phyloP scores from a whole-genome alignment of 2,888 invertebrate species.

The Melanophora roralis region DNA sequence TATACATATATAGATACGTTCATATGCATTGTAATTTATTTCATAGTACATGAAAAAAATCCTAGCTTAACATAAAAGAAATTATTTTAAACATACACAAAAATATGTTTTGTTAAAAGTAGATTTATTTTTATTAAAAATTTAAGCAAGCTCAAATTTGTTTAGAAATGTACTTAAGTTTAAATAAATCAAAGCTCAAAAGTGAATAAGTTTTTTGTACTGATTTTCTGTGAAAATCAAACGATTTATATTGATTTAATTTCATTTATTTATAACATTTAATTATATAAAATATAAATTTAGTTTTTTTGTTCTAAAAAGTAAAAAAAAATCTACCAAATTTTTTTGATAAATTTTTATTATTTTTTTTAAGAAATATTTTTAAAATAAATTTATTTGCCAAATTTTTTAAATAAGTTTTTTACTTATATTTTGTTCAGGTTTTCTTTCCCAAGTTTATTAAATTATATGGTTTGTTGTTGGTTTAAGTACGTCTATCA shows the following conservation, averaged over 20 bases:
- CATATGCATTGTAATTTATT: too few species aligned
- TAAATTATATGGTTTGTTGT: constrained; percentile 8
- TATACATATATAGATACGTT: too few species aligned
- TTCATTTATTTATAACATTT: constrained; percentile 31
- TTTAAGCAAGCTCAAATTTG: constrained; percentile 34
- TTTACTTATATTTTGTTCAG: too few species aligned
- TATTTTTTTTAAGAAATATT: constrained; percentile 46
- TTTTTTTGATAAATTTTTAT: constrained; percentile 43
- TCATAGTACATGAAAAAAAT: too few species aligned
- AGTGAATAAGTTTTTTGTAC: constrained; percentile 47
- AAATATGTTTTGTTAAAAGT: constrained; percentile 29
- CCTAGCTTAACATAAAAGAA: constrained; percentile 42
- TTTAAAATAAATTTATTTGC: constrained; percentile 21
- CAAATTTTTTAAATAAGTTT: too few species aligned
- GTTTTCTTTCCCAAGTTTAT: too few species aligned
- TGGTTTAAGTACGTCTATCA: too few species aligned
- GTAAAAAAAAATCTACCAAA: constrained; percentile 14
- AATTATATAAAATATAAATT: constrained; percentile 22
- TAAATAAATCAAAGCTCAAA: constrained; percentile 42
- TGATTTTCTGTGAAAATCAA: constrained; percentile 70
- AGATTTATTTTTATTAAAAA: background rate
- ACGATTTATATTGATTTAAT: constrained; percentile 48
- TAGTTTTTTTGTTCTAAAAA: constrained; percentile 13
- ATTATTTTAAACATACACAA: constrained; percentile 38
- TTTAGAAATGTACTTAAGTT: constrained; percentile 41